Base-by-base conservation (phyloP, 2,113 vertebrate genomes). In the Sander vitreus region DNA sequence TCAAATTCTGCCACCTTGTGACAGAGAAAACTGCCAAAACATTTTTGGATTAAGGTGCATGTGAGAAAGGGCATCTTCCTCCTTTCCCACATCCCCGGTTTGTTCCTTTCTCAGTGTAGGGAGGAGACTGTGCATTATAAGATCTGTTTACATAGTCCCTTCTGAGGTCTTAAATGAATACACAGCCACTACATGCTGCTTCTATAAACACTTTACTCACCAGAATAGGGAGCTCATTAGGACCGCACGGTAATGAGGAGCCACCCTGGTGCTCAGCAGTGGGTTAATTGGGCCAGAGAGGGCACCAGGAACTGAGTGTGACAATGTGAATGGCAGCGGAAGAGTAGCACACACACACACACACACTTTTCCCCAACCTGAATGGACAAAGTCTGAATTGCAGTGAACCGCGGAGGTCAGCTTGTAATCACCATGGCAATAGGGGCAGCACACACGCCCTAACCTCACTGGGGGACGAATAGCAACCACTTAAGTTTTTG, bases 221-320 rank as follows among this genome's bases (percentile, higher is more conserved):
- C 76, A 78, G 84, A 81, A 80, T 57, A 55, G 80, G 82, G 73
- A 80, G 80, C 88, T 94, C 93, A 91, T 93, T 94, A 92, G 85
- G 77, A 15, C 83, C 10, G 85, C 64, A 6, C 59, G 0, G 79
- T 92, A 92, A 94, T 86, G 91, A 92, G 91, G 85, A 92, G 76
- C 84, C 89, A 72, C 88, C 91, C 86, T 39, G 74, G 85, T 72
- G 89, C 92, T 85, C 93, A 87, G 93, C 85, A 67, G 89, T 81
- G 85, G 91, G 91, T 94, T 94, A 94, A 94, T 93, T 93, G 89
- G 90, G 79, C 89, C 82, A 85, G 45, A 87, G 84, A 92, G 93
- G 85, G 83, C 77, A 76, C 82, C 53, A 51, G 78, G 64, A 82
- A 81, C 80, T 0, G 45, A 74, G 90, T 87, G 88, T 91, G 80